phyloP scores from a whole-genome alignment of 2,888 invertebrate genomes.

The Mechanitis mazaeus region DNA sequence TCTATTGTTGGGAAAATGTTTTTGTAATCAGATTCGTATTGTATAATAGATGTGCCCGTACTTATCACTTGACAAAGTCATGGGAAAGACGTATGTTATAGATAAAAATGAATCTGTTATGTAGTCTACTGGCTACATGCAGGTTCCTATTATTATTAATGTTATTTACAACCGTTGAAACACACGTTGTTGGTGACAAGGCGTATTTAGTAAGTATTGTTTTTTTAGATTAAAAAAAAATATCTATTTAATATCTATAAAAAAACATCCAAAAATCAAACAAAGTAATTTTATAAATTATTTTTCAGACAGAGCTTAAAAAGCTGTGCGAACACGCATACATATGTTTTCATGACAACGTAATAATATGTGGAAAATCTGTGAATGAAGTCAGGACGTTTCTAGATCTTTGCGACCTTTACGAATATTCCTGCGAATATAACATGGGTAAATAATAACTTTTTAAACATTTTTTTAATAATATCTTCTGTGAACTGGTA shows the following conservation, averaged over 20 bases:
- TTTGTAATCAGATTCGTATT: not conserved
- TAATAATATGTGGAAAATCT: conserved; percentile 62
- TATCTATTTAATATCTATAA: not conserved
- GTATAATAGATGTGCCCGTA: not conserved
- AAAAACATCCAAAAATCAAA: no score
- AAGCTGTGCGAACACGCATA: conserved; percentile 62
- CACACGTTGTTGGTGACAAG: conserved; percentile 53
- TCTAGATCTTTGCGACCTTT: conserved; percentile 63
- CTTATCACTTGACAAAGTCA: not conserved
- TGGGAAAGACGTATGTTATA: not conserved
- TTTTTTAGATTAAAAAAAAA: not conserved
- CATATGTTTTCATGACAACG: conserved; percentile 60
- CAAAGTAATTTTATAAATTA: not conserved
- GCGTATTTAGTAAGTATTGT: conserved; percentile 47
- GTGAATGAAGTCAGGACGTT: conserved; percentile 65
- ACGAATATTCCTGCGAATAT: conserved; percentile 64
- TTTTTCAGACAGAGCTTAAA: conserved; percentile 51
- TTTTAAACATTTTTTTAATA: not conserved
- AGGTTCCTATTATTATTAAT: conserved; percentile 21
- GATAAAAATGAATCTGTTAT: not conserved
- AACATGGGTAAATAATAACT: conserved; percentile 51
- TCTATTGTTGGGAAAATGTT: conserved; percentile 1
- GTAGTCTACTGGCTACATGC: no score
- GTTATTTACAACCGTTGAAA: conserved; percentile 29
- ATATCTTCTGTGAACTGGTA: not conserved